Conservation (phyloP, 2,113 vertebrate genomes). For the Phocoena sinus region DNA sequence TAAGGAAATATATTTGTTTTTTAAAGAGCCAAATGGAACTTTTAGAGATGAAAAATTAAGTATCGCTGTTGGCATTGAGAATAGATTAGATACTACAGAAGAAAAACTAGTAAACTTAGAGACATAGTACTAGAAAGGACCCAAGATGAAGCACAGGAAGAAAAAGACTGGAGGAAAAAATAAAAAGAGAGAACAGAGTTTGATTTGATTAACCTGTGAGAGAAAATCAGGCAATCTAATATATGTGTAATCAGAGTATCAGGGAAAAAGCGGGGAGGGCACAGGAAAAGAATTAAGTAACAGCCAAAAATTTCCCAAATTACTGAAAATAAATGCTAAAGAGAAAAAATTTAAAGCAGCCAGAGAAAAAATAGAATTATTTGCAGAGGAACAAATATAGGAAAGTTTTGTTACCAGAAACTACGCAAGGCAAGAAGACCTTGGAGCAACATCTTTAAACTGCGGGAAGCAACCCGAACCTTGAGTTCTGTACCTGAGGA, state of each 20-base stretch:
- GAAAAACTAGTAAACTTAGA: neutral
- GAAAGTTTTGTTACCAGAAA: neutral
- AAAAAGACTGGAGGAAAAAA: neutral
- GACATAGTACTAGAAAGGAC: neutral
- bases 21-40: neutral
- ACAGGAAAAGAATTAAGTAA: neutral
- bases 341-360: neutral
- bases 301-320: neutral
- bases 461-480: neutral
- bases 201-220: neutral
- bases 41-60: neutral
- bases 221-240: neutral
- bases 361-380: neutral
- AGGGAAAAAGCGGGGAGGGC: rapidly evolving
- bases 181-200: neutral
- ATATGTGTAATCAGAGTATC: neutral
- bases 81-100: neutral
- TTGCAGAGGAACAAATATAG: neutral
- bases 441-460: neutral
- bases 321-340: neutral
- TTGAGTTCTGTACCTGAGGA: neutral
- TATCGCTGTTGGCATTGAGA: neutral
- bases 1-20: neutral
- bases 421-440: neutral
- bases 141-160: neutral